Evolutionary conservation across 2,888 invertebrate species (phyloP).

Genomic region (Pristionchus mayeri): DNA sequence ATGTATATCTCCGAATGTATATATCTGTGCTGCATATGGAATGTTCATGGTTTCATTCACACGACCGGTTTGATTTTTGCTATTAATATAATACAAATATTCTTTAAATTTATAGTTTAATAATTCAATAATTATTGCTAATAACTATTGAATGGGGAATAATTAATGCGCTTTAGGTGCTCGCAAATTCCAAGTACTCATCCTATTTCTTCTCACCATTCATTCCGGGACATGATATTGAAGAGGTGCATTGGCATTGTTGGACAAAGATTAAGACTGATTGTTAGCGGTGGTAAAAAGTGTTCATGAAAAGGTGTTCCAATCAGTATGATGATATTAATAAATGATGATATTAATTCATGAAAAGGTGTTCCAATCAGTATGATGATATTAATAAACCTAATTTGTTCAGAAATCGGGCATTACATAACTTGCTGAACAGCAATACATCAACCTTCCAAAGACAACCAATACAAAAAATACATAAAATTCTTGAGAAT

Average conservation of each 20-base stretch:
- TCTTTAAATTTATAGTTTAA: background rate
- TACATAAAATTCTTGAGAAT: background rate
- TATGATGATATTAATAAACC: too few relatives aligned
- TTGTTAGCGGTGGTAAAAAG: too few relatives aligned
- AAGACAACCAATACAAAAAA: background rate
- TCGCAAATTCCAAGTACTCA: background rate
- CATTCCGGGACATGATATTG: background rate
- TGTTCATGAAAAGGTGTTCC: too few relatives aligned
- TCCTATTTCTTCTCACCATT: background rate
- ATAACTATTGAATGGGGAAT: background rate
- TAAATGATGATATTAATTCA: too few relatives aligned
- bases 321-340: too few relatives aligned
- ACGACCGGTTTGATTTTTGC: background rate
- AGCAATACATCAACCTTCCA: background rate
- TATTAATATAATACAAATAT: background rate
- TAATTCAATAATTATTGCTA: background rate
- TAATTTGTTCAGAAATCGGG: too few relatives aligned
- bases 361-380: too few relatives aligned
- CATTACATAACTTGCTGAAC: too few relatives aligned
- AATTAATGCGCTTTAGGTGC: background rate
- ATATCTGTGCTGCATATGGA: background rate
- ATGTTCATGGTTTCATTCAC: background rate
- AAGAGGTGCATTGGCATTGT: too few relatives aligned
- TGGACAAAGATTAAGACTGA: too few relatives aligned
- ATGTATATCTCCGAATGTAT: background rate